Conservation (phyloP, 2,888 invertebrate genomes). For the Noctua janthe region DNA sequence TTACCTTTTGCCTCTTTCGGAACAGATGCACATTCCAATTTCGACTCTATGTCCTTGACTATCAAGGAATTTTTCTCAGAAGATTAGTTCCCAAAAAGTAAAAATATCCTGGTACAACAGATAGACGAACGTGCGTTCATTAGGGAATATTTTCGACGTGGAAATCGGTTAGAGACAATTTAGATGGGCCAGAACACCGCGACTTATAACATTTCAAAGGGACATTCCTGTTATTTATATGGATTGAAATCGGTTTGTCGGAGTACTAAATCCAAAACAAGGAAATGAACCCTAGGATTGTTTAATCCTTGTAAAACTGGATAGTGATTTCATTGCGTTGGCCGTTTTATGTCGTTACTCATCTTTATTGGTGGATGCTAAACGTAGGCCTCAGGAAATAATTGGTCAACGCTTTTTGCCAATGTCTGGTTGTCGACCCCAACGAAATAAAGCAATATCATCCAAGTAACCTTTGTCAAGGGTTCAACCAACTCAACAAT, state of each 20-base stretch:
- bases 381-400: slow-evolving; percentile 51
- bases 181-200: slow-evolving; percentile 76
- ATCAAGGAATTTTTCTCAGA: slow-evolving; percentile 49
- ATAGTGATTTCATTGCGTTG: slow-evolving; percentile 45
- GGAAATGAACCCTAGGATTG: slow-evolving; percentile 39
- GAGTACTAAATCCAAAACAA: slow-evolving; percentile 36
- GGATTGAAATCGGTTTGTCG: slow-evolving; percentile 55
- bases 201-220: slow-evolving; percentile 75
- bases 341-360: slow-evolving; percentile 34
- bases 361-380: slow-evolving; percentile 41
- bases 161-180: slow-evolving; percentile 76
- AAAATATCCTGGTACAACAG: slow-evolving; percentile 65
- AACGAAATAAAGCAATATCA: slow-evolving; percentile 64
- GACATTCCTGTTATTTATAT: slow-evolving; percentile 63
- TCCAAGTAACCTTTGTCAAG: slow-evolving; percentile 53
- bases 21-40: slow-evolving; percentile 70
- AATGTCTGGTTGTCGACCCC: slow-evolving; percentile 63
- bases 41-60: slow-evolving; percentile 76
- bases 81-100: slow-evolving; percentile 51
- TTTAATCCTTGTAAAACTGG: slow-evolving; percentile 48
- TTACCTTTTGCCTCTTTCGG: slow-evolving; percentile 74
- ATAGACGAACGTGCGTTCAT: slow-evolving; percentile 78
- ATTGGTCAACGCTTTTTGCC: slow-evolving; percentile 55
- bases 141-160: slow-evolving; percentile 81
- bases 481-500: slow-evolving; percentile 67